A percentile compares a stretch with the other conserved stretches of the same genome.
Evolutionary conservation across 2,113 vertebrate genomes (phyloP).

Genomic region (Ceyx cyanopectus): DNA sequence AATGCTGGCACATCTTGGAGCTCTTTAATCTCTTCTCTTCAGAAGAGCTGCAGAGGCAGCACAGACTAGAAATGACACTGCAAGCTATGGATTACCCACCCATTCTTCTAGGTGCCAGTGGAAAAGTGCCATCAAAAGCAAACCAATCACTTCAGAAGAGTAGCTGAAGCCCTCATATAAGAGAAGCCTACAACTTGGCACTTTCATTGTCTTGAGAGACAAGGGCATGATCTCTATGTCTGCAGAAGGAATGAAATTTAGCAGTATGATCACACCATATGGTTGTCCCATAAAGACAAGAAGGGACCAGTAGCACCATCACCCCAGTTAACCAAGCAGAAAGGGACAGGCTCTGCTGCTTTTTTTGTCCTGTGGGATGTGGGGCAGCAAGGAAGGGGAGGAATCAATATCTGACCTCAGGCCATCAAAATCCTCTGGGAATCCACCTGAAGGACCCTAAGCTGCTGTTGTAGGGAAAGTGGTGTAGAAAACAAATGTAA

Average conservation of each 20-base stretch:
- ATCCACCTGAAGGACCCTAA: not conserved
- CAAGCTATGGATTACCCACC: not conserved
- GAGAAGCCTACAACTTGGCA: not conserved
- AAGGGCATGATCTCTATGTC: not conserved
- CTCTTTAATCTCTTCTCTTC: not conserved
- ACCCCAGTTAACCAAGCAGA: not conserved
- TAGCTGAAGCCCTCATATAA: not conserved
- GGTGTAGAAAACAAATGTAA: not conserved
- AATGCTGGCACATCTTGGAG: not conserved
- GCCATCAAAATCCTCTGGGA: not conserved
- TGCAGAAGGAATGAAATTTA: not conserved
- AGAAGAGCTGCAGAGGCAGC: not conserved
- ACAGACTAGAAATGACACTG: not conserved
- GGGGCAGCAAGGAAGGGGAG: not conserved
- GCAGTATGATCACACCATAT: not conserved
- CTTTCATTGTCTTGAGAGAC: not conserved
- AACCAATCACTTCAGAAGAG: not conserved
- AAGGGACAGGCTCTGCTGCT: not conserved
- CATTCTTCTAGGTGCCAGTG: not conserved
- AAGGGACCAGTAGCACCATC: not conserved
- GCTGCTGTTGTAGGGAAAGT: not conserved
- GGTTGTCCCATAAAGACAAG: not conserved
- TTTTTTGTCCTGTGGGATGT: not conserved
- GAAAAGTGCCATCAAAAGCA: not conserved
- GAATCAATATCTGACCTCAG: not conserved